Evolutionary conservation across 2,797 vertebrate genomes (phyloP).

Genomic region (Coregonus sp.): DNA sequence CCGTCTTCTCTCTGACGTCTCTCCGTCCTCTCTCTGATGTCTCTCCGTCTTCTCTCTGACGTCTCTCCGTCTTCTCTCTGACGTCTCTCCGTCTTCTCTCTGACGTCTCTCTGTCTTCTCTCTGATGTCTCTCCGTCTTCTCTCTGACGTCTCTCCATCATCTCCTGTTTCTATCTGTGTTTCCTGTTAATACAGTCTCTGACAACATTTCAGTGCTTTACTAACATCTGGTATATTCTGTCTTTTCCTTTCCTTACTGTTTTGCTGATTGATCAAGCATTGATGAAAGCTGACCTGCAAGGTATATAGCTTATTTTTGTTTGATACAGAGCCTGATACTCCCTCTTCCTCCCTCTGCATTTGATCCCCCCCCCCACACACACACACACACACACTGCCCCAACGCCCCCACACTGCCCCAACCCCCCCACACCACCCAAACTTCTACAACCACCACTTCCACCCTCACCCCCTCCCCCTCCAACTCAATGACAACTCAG

Average conservation of each 20-base stretch:
- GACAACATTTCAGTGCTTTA: constrained; percentile 84
- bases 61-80: constrained; percentile 32
- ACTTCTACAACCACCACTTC: background rate
- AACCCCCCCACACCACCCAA: background rate
- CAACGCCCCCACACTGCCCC: background rate
- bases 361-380: constrained; percentile 1
- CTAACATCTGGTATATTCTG: constrained; percentile 95
- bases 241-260: constrained; percentile 90
- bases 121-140: background rate
- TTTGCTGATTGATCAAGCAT: constrained; percentile 92
- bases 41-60: background rate
- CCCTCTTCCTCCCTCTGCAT: constrained; percentile 37
- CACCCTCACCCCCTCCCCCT: background rate
- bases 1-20: background rate
- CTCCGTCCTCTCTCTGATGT: background rate
- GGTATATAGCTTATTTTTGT: constrained; percentile 93
- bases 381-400: too few relatives aligned
- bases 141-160: background rate
- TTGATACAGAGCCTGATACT: constrained; percentile 83
- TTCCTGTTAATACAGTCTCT: constrained; percentile 74
- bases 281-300: constrained; percentile 99
- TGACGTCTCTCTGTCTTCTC: background rate
- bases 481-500: background rate
- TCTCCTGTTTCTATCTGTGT: constrained; percentile 58
- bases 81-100: background rate